Evolutionary conservation across 92 coral and sea anemone genomes (phyloP).

Genomic region (Scolanthus callimorphus): DNA sequence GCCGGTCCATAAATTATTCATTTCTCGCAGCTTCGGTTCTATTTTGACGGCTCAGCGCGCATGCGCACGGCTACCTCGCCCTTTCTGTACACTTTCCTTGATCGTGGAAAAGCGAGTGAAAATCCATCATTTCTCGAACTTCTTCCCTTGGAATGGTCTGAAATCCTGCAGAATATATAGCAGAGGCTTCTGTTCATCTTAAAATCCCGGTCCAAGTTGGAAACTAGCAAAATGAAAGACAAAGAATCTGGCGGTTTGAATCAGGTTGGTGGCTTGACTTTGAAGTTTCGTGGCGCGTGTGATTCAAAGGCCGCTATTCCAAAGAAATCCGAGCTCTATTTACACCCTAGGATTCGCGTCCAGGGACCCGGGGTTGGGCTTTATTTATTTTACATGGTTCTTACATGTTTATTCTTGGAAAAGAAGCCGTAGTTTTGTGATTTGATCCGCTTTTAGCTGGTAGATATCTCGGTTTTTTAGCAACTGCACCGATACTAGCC

Average conservation of each 20-base stretch:
- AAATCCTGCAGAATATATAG: neutral
- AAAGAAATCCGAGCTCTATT: too few relatives aligned
- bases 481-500: too few relatives aligned
- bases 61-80: constrained; percentile 49
- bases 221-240: constrained; percentile 44
- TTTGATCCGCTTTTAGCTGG: too few relatives aligned
- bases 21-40: constrained; percentile 25
- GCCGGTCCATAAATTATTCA: constrained; percentile 16
- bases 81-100: constrained; percentile 29
- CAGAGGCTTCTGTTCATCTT: constrained; percentile 11
- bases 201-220: neutral
- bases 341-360: too few relatives aligned
- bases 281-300: neutral
- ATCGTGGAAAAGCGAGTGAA: constrained; percentile 1
- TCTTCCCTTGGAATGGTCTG: constrained; percentile 18
- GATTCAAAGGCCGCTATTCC: neutral
- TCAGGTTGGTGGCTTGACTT: constrained; percentile 44
- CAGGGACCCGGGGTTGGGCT: too few relatives aligned
- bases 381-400: too few relatives aligned
- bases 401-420: too few relatives aligned
- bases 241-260: constrained; percentile 44
- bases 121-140: neutral
- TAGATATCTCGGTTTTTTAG: too few relatives aligned
- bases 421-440: too few relatives aligned
- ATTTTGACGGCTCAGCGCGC: constrained; percentile 30